These are phyloP conservation scores for Myopa tessellatipennis DNA, from an alignment of 2,888 invertebrate species.

Conservation along the genomic window DNA sequence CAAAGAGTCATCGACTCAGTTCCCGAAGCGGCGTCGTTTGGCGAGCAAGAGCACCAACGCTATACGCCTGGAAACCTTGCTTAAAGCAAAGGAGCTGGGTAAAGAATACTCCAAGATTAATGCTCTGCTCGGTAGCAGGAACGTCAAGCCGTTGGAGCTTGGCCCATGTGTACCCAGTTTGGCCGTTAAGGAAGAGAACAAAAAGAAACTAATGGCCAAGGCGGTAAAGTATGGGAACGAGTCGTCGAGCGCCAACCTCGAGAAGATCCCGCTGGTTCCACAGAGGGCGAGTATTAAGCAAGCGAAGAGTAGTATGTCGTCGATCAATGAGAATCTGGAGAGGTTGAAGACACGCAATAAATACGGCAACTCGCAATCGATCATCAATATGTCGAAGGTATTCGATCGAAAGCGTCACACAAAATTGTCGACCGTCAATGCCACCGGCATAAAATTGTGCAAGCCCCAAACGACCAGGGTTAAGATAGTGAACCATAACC, in stretches of 20 bases:
- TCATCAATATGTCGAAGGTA: conserved; percentile 48
- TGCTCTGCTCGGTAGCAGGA: conserved; percentile 39
- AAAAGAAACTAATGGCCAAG: conserved; percentile 49
- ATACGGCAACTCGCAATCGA: conserved; percentile 54
- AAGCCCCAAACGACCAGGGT: not conserved
- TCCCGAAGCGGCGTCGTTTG: conserved; percentile 33
- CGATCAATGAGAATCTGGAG: conserved; percentile 38
- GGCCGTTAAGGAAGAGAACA: conserved; percentile 32
- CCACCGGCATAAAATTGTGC: not conserved
- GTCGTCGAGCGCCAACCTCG: conserved; percentile 54
- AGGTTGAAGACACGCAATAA: conserved; percentile 49
- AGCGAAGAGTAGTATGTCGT: not conserved
- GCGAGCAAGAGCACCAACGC: conserved; percentile 43
- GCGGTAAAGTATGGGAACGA: conserved; percentile 58
- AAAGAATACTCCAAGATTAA: conserved; percentile 56
- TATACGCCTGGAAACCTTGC: conserved; percentile 51
- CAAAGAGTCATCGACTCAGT: conserved; percentile 47
- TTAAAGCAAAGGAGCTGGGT: conserved; percentile 54
- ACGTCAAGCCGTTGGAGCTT: not conserved
- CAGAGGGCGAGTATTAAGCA: conserved; percentile 5
- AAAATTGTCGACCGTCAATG: not conserved
- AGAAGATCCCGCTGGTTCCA: conserved; percentile 48
- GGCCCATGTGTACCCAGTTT: not conserved
- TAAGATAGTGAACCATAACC: not conserved
- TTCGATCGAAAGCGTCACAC: not conserved